Evolutionary conservation across 2,797 vertebrate genomes (phyloP).

Genomic region (Neomorphus geoffroyi): DNA sequence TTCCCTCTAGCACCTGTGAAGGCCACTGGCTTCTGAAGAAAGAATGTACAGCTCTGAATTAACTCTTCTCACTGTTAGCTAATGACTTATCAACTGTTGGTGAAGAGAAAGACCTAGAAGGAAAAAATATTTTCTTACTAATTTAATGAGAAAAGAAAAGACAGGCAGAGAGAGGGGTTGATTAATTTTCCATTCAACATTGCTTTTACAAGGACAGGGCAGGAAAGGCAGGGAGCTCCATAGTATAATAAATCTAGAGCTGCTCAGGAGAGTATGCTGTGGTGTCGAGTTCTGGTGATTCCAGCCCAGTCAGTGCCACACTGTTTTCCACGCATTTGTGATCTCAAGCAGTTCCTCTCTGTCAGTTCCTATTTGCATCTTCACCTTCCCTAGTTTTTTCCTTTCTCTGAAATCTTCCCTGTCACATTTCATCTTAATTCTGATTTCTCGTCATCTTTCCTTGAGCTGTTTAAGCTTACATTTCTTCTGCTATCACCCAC

Average conservation of each 20-base stretch:
- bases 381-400: background rate
- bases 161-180: background rate
- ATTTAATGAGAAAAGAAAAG: constrained; percentile 39
- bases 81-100: background rate
- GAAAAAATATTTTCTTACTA: constrained; percentile 56
- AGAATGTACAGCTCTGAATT: constrained; percentile 51
- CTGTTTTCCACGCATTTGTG: constrained; percentile 58
- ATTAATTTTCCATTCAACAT: constrained; percentile 43
- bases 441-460: constrained; percentile 55
- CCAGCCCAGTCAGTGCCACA: constrained; percentile 35
- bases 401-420: constrained; percentile 35
- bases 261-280: background rate
- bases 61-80: constrained; percentile 47
- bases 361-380: constrained; percentile 71
- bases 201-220: constrained; percentile 33
- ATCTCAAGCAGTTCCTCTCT: constrained; percentile 62
- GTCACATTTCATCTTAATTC: constrained; percentile 62
- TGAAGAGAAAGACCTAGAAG: background rate
- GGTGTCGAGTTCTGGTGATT: constrained; percentile 54
- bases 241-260: constrained; percentile 40
- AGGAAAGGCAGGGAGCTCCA: constrained; percentile 13
- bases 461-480: constrained; percentile 21
- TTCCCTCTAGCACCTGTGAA: constrained; percentile 32
- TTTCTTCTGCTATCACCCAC: constrained; percentile 22
- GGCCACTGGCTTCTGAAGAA: background rate